These are phyloP conservation scores for Podarcis raffonei DNA, from an alignment of 2,113 vertebrate genomes.

Conservation along the genomic window DNA sequence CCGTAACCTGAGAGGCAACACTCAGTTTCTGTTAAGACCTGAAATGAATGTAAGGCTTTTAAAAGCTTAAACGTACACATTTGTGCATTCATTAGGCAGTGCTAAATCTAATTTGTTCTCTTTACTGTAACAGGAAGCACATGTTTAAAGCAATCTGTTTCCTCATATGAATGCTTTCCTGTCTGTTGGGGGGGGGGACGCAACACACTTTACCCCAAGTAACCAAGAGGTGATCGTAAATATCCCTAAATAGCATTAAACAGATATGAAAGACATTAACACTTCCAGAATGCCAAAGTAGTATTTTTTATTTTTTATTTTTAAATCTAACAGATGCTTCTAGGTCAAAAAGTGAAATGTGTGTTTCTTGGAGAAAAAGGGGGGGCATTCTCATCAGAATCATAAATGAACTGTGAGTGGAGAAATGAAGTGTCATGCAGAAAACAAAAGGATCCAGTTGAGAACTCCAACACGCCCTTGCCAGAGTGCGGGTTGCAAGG, in stretches of 20 bases:
- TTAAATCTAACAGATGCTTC: slow-evolving; percentile 79
- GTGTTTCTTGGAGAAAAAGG: slow-evolving; percentile 72
- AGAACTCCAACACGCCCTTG: slow-evolving; percentile 40
- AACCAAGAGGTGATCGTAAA: slow-evolving; percentile 84
- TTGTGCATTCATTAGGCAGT: slow-evolving; percentile 76
- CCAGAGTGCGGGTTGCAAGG: slow-evolving; percentile 40
- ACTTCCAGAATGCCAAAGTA: slow-evolving; percentile 80
- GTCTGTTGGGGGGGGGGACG: slow-evolving; percentile 72
- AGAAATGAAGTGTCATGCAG: slow-evolving; percentile 70
- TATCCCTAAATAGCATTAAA: slow-evolving; percentile 84
- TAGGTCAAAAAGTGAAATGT: slow-evolving; percentile 81
- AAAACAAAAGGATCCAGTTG: slow-evolving; percentile 62
- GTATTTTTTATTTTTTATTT: slow-evolving; percentile 51
- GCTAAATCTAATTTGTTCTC: slow-evolving; percentile 79
- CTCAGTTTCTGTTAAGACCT: slow-evolving; percentile 62
- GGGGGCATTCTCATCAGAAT: slow-evolving; percentile 73
- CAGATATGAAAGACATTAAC: slow-evolving; percentile 81
- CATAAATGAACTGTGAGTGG: slow-evolving; percentile 76
- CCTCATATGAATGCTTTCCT: slow-evolving; percentile 79
- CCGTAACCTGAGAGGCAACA: slow-evolving; percentile 48
- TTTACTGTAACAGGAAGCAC: slow-evolving; percentile 84
- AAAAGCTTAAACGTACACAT: slow-evolving; percentile 73
- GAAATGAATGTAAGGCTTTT: slow-evolving; percentile 71
- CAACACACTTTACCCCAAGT: slow-evolving; percentile 79
- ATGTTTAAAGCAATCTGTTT: slow-evolving; percentile 82